Evolutionary conservation across 2,113 vertebrate genomes (phyloP).

Genomic region (Odontesthes bonariensis): DNA sequence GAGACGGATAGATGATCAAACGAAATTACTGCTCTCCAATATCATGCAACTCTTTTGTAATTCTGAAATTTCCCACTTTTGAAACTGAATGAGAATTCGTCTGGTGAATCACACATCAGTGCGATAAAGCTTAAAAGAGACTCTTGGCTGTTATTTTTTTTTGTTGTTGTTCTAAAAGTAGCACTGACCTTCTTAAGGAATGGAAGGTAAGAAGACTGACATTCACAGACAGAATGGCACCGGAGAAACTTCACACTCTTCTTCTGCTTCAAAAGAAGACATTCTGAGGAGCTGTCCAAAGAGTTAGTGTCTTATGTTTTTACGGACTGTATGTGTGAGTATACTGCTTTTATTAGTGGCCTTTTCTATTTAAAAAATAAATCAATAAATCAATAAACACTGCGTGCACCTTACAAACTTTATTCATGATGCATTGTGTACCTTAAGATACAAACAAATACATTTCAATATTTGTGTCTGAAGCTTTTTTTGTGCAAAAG

Average conservation of each 20-base stretch:
- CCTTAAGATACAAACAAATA: constrained; percentile 9
- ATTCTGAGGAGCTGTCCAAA: background rate
- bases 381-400: background rate
- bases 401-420: background rate
- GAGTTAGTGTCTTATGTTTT: background rate
- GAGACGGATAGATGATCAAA: too few species aligned
- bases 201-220: constrained; percentile 27
- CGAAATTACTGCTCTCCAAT: too few species aligned
- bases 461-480: background rate
- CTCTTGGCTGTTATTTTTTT: constrained; percentile 16
- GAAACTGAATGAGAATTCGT: constrained; percentile 29
- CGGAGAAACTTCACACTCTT: constrained; percentile 13
- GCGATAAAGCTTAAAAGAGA: constrained; percentile 24
- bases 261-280: background rate
- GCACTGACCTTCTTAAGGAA: constrained; percentile 51
- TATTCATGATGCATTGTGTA: constrained; percentile 8
- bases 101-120: constrained; percentile 24
- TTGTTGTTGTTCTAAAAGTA: constrained; percentile 13
- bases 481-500: background rate
- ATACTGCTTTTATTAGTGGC: background rate
- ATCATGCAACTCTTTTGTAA: too few species aligned
- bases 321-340: background rate
- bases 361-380: background rate
- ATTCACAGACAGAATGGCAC: constrained; percentile 54
- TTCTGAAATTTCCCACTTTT: constrained; percentile 3